Conservation (phyloP, 1,140 invertebrate genomes). For the Procambarus virginalis region DNA sequence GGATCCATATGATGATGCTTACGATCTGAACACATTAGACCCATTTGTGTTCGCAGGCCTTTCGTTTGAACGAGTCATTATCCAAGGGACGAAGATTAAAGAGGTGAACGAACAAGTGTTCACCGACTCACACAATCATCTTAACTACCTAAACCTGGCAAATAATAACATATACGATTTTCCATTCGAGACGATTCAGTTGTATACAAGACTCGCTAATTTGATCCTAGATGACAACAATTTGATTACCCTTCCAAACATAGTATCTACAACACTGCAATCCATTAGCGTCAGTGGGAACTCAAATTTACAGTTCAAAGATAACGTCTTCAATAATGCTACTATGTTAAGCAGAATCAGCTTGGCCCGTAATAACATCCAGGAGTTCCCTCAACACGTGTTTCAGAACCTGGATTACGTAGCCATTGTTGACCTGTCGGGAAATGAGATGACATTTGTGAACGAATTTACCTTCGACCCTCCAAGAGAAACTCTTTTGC, state of each 20-base stretch:
- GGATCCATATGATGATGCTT: not conserved
- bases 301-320: not conserved
- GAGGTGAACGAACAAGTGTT: slow-evolving; percentile 20
- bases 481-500: not conserved
- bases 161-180: not conserved
- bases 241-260: not conserved
- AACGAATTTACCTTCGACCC: slow-evolving; percentile 1
- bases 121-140: not conserved
- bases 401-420: not conserved
- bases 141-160: slow-evolving; percentile 29
- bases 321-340: not conserved
- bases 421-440: not conserved
- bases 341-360: not conserved
- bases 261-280: not conserved
- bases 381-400: not conserved
- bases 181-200: slow-evolving; percentile 20
- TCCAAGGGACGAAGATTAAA: slow-evolving; percentile 5
- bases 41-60: not conserved
- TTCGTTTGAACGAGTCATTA: slow-evolving; percentile 22
- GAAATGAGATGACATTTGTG: not conserved
- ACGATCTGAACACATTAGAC: not conserved
- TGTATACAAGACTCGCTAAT: not conserved
- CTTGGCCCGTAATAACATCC: slow-evolving; percentile 15
- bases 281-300: slow-evolving; percentile 18
- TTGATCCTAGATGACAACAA: slow-evolving; percentile 22